phyloP scores from a whole-genome alignment of 1,140 invertebrate genomes.

The Psilanteris sp. region DNA sequence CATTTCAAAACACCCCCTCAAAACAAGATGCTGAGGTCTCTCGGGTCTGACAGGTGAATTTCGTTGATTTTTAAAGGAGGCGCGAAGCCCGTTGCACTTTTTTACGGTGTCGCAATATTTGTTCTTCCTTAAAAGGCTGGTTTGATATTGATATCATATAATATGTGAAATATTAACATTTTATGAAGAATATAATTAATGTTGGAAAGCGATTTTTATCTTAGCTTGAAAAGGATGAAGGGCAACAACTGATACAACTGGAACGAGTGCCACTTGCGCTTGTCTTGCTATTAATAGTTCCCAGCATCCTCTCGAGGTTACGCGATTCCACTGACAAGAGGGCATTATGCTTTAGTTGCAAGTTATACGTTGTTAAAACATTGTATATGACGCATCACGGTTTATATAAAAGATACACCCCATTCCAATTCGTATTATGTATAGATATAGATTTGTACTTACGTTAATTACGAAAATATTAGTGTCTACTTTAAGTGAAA shows the following conservation, averaged over 20 bases:
- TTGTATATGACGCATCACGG: conserved; percentile 36
- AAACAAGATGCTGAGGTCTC: too few relatives aligned
- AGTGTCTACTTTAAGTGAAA: too few relatives aligned
- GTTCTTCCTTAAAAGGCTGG: too few relatives aligned
- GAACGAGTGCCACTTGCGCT: conserved; percentile 54
- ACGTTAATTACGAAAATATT: conserved; percentile 1
- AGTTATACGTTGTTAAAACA: conserved; percentile 31
- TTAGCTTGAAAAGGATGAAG: conserved; percentile 46
- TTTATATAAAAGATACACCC: conserved; percentile 30
- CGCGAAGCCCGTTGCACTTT: too few relatives aligned
- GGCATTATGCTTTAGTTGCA: conserved; percentile 33
- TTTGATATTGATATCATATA: too few relatives aligned
- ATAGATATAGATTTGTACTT: conserved; percentile 5
- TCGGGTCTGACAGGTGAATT: too few relatives aligned
- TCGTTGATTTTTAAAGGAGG: too few relatives aligned
- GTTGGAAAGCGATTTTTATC: conserved; percentile 24
- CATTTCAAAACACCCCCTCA: too few relatives aligned
- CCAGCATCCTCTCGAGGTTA: conserved; percentile 54
- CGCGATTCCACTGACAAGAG: conserved; percentile 48
- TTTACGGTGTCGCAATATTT: too few relatives aligned
- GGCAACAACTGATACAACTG: conserved; percentile 57
- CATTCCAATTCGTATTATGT: conserved; percentile 32
- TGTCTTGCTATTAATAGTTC: conserved; percentile 54
- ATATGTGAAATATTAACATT: too few relatives aligned
- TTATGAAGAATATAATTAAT: too few relatives aligned